phyloP scores from a whole-genome alignment of 2,113 vertebrate genomes.

The Thunnus thynnus region DNA sequence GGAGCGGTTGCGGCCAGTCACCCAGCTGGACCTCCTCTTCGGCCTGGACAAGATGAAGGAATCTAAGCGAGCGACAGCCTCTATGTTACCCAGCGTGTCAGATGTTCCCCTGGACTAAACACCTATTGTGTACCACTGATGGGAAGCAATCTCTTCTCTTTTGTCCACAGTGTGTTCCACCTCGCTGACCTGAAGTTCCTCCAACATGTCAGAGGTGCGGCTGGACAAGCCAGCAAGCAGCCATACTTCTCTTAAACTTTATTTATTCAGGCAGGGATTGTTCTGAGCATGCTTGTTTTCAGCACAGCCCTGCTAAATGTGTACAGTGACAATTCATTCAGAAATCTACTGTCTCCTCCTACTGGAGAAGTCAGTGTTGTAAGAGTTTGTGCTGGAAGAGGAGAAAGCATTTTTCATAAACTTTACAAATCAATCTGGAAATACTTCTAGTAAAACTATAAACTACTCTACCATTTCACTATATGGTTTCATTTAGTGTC shows the following conservation, averaged over 20 bases:
- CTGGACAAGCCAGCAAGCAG: constrained; percentile 5
- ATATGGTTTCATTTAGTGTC: neutral
- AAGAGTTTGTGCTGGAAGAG: neutral
- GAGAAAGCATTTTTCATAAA: neutral
- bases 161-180: neutral
- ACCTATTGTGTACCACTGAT: neutral
- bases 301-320: constrained; percentile 2
- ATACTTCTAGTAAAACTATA: neutral
- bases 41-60: constrained; percentile 88
- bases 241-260: constrained; percentile 6
- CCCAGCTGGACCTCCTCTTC: constrained; percentile 86
- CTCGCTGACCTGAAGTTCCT: constrained; percentile 11
- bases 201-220: constrained; percentile 18
- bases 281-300: constrained; percentile 38
- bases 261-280: constrained; percentile 16
- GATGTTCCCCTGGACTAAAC: constrained; percentile 83
- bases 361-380: neutral
- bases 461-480: neutral
- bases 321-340: constrained; percentile 9
- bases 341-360: neutral
- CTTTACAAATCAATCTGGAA: neutral
- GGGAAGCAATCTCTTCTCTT: neutral
- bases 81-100: constrained; percentile 43
- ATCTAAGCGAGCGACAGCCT: constrained; percentile 78
- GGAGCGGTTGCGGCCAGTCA: constrained; percentile 81